Conservation (phyloP, 2,113 vertebrate species). For the Tauraco erythrolophus region DNA sequence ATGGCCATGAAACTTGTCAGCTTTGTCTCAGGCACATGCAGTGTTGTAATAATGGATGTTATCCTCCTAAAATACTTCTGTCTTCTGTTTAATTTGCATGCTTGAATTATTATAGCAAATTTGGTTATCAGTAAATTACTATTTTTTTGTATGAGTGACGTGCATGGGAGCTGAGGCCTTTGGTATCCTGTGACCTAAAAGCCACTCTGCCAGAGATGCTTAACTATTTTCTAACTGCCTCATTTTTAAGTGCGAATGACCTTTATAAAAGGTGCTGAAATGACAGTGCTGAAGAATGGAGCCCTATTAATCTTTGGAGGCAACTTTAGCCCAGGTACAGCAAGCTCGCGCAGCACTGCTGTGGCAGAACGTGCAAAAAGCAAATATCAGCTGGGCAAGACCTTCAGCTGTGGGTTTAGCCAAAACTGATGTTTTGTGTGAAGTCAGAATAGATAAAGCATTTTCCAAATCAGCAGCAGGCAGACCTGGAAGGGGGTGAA, state of each 20-base stretch:
- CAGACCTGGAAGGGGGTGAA: background rate
- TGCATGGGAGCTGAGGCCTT: background rate
- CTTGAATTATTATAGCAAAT: background rate
- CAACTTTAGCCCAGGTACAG: background rate
- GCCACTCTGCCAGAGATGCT: constrained; percentile 28
- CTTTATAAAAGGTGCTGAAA: constrained; percentile 39
- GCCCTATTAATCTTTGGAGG: background rate
- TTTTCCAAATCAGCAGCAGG: background rate
- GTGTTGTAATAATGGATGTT: background rate
- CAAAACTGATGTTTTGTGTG: background rate
- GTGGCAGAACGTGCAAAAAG: background rate
- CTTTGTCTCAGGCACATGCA: background rate
- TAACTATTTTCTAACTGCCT: constrained; percentile 33
- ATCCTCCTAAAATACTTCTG: background rate
- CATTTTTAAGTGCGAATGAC: background rate
- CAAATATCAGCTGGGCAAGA: background rate
- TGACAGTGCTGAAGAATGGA: constrained; percentile 47
- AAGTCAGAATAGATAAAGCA: background rate
- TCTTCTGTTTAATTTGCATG: constrained; percentile 1
- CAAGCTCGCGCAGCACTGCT: background rate
- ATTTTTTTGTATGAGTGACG: background rate
- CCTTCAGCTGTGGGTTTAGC: background rate
- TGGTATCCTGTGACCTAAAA: background rate
- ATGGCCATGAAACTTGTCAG: constrained; percentile 11
- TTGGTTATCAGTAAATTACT: constrained; percentile 9